phyloP scores from a whole-genome alignment of 2,888 invertebrate species.

The Drosophila birchii region DNA sequence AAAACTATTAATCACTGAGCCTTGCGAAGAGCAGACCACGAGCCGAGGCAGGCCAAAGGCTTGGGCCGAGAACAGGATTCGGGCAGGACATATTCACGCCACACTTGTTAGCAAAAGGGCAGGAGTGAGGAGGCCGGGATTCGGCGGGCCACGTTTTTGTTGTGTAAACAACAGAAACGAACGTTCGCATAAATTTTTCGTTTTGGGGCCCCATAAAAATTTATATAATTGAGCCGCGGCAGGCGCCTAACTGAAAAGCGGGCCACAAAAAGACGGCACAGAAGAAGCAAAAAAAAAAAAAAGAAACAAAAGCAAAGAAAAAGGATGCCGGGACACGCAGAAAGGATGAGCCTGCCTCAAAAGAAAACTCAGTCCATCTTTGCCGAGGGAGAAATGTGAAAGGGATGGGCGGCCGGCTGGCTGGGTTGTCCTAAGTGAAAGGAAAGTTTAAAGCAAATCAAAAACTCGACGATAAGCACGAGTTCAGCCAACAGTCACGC shows the following conservation, averaged over 20 bases:
- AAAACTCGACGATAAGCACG: conserved; percentile 78
- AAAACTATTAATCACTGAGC: conserved; percentile 44
- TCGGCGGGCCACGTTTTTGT: conserved; percentile 38
- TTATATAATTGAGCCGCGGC: conserved; percentile 76
- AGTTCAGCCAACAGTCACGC: conserved; percentile 76
- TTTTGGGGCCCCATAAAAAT: conserved; percentile 67
- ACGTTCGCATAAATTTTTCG: conserved; percentile 72
- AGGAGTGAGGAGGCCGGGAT: not conserved
- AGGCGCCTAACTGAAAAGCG: conserved; percentile 52
- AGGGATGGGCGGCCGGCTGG: conserved; percentile 7
- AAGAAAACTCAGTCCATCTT: conserved; percentile 54
- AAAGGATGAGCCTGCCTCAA: conserved; percentile 63
- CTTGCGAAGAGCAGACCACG: conserved; percentile 15
- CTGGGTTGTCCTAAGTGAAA: conserved; percentile 17
- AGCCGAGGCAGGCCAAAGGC: conserved; percentile 31
- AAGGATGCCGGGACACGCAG: conserved; percentile 57
- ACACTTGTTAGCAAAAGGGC: conserved; percentile 42
- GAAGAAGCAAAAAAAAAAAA: not conserved
- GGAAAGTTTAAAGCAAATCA: conserved; percentile 78
- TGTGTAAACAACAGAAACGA: conserved; percentile 68
- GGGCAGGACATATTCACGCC: conserved; percentile 48
- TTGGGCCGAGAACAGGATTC: conserved; percentile 31
- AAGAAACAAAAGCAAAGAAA: conserved; percentile 26
- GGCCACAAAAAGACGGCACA: conserved; percentile 19
- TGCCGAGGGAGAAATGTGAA: conserved; percentile 3